phyloP scores from a whole-genome alignment of 2,888 invertebrate species.

The Torymus texanus region DNA sequence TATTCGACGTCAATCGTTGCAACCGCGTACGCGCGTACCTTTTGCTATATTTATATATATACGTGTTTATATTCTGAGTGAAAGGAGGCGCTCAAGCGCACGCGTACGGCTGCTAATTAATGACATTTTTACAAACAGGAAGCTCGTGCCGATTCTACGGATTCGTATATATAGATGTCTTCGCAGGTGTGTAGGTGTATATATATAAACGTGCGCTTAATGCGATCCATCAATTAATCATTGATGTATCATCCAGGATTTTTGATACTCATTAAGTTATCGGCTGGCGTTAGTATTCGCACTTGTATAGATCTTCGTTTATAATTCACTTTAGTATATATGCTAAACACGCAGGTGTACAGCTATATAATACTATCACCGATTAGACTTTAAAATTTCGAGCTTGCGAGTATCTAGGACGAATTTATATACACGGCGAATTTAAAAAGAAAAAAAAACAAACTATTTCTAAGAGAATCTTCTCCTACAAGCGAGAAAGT shows the following conservation, averaged over 20 bases:
- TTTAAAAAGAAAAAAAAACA: not conserved
- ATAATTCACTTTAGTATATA: too few species aligned
- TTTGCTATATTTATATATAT: not conserved
- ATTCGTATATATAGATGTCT: not conserved
- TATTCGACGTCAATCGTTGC: slow-evolving; percentile 9
- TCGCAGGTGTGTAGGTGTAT: too few species aligned
- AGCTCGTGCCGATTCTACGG: not conserved
- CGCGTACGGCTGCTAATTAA: not conserved
- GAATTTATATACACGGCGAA: not conserved
- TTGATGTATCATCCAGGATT: too few species aligned
- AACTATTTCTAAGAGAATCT: not conserved
- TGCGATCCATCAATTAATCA: too few species aligned
- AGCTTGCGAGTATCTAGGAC: not conserved
- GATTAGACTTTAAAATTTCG: slow-evolving; percentile 17
- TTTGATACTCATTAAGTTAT: too few species aligned
- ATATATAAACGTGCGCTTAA: too few species aligned
- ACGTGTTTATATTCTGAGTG: slow-evolving; percentile 19
- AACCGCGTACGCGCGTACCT: not conserved
- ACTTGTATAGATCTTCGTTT: too few species aligned
- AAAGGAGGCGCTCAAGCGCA: slow-evolving; percentile 16
- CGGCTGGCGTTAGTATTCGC: too few species aligned
- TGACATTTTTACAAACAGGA: not conserved
- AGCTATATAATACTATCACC: not conserved
- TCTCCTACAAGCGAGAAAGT: not conserved
- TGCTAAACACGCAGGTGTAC: too few species aligned